phyloP scores from a whole-genome alignment of 2,113 vertebrate genomes.

The Cynopterus brachyotis region DNA sequence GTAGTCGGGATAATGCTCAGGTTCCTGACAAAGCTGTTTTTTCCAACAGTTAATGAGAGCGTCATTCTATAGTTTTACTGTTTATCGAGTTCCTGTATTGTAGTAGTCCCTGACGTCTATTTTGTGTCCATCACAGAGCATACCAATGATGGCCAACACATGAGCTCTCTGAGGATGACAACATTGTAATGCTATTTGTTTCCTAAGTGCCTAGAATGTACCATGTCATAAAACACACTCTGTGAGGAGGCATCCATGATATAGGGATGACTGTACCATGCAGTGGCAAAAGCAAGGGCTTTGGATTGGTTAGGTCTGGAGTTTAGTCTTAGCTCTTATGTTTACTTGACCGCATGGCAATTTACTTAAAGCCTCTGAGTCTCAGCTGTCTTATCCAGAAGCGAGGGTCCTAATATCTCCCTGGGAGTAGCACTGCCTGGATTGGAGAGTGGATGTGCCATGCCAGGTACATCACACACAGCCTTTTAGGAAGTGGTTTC shows the following conservation, averaged over 20 bases:
- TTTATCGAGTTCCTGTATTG: not conserved
- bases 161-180: not conserved
- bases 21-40: not conserved
- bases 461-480: not conserved
- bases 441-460: not conserved
- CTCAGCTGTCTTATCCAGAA: not conserved
- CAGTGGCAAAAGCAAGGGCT: not conserved
- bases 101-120: not conserved
- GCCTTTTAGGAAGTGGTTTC: not conserved
- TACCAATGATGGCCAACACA: not conserved
- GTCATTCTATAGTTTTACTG: not conserved
- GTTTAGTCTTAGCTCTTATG: not conserved
- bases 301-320: not conserved
- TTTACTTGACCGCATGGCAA: not conserved
- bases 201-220: not conserved
- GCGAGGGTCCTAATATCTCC: not conserved
- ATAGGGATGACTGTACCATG: not conserved
- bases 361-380: not conserved
- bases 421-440: not conserved
- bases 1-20: not conserved
- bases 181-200: not conserved
- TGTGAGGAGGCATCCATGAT: not conserved
- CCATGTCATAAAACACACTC: not conserved
- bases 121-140: not conserved
- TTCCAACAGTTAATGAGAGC: not conserved